Base-by-base conservation (phyloP, 2,888 invertebrate species). In the Leucophenga montana region DNA sequence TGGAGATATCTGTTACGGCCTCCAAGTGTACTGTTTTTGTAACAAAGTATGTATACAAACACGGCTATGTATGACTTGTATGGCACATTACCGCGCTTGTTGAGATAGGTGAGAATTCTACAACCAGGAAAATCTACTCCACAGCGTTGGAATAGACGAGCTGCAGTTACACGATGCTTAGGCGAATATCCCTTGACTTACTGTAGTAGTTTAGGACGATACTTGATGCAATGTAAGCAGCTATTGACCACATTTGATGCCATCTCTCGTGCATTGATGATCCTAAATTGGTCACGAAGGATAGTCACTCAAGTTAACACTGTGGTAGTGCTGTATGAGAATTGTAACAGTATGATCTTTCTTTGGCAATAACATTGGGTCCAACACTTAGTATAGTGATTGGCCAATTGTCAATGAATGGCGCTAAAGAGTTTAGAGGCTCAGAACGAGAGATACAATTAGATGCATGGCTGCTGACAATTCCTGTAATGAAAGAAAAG, bases 61-160 rank as follows among this genome's bases (percentile, higher is more conserved):
- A 48, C 48, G 3, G 48, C 48, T n/a, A 48, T 13, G 13, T 48
- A 48, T 16, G 48, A 48, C 16, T 62, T 44, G 22, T 62, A 62
- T 18, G 62, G 62, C 4, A 16, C 22, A 20, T 71, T 73, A 13
- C 73, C 69, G 2, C 71, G 20, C 20, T 64, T 66, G 14, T 31
- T 66, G 11, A 56, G 53, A 61, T 70, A 66, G 13, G 66, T 70
- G n/a, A 56, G 44, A 20, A 69, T n/a, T n/a, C n/a, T n/a, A n/a
- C n/a, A n/a, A n/a, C n/a, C 27, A 9, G 69, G 70, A 39, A 73
- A 73, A 39, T 73, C 67, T 9, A 73, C 69, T n/a, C 71, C 66
- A 70, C 72, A 70, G 46, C 66, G 67, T 54, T 44, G 53, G 56
- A 70, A 70, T 8, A 67, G 71, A 27, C 70, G 62, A 39, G 62